Percentiles rank a stretch among this genome's conserved stretches.
Evolutionary conservation across 2,888 invertebrate genomes (phyloP).

Genomic region (Caenorhabditis sinica): DNA sequence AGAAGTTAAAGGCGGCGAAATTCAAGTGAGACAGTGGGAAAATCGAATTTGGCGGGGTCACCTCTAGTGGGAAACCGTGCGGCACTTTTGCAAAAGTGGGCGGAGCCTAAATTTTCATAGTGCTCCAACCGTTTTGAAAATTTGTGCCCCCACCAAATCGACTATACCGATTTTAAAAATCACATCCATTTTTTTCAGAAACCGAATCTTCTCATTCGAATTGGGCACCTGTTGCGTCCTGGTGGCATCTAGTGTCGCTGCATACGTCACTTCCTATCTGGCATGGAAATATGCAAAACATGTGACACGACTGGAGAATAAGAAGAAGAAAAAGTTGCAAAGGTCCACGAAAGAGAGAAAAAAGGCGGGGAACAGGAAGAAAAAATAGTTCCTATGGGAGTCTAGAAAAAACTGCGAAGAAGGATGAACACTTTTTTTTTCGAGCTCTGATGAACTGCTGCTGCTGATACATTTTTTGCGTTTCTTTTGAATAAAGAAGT

Average conservation of each 20-base stretch:
- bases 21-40: not conserved
- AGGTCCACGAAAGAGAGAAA: not conserved
- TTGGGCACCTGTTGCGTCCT: constrained; percentile 3
- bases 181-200: not conserved
- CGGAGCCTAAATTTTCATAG: not conserved
- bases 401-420: no score
- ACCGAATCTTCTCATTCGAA: constrained; percentile 13
- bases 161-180: not conserved
- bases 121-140: not conserved
- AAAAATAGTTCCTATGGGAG: no score
- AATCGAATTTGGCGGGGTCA: not conserved
- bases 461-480: no score
- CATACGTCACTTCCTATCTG: constrained; percentile 27
- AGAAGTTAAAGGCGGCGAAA: constrained; percentile 4
- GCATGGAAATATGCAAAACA: constrained; percentile 26
- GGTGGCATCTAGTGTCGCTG: constrained; percentile 18
- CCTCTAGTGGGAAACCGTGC: no score
- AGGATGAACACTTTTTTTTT: no score
- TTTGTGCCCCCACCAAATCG: not conserved
- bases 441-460: no score
- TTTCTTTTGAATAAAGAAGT: no score
- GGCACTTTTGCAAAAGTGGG: not conserved
- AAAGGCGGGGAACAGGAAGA: no score
- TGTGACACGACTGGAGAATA: constrained; percentile 1
- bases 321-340: not conserved